Evolutionary conservation across 2,797 vertebrate genomes (phyloP), one percentile per base, ranked within the genome.

Genomic region (Esox masquinongy): DNA sequence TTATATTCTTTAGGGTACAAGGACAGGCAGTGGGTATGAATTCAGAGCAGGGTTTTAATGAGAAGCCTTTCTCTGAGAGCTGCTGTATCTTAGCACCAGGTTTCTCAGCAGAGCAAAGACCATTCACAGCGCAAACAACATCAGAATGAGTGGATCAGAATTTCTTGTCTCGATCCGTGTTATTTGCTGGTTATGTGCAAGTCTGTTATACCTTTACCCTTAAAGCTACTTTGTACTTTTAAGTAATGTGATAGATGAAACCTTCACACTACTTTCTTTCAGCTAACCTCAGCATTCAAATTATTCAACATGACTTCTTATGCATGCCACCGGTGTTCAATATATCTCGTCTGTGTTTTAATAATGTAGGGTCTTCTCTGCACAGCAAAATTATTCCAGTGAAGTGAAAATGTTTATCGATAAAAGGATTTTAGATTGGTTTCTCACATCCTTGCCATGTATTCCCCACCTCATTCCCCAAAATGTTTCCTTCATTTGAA

Each of bases 1-100:
- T 83, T 87, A 66, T 86, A 89, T 85, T 91, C 81, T 87, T 80
- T 77, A 85, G 70, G 70, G 80, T 80, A 84, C 88, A 88, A 85
- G 78, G 79, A 79, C 81, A 81, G 79, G 77, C 64, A 85, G 75
- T 71, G 74, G 78, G 73, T 79, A 70, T 66, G 34, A 79, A 78
- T 69, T 81, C 22, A 29, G 56, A 76, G 77, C 76, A 26, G 31
- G 12, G 71, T 82, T 83, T 84, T 86, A 82, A 78, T 82, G 76
- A 77, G 29, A 17, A 29, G 71, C 61, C 36, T 39, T 43, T 79
- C 7, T 81, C 15, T 43, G 70, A 74, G 26, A 80, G 71, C 77
- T 68, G 24, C 71, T 70, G 72, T 81, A 75, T 82, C 73, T 83
- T 76, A 80, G 24, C 59, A 3, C 70, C 43, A 26, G 47, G 70